Evolutionary conservation across 2,888 invertebrate genomes (phyloP).

Genomic region (Mythimna impura): DNA sequence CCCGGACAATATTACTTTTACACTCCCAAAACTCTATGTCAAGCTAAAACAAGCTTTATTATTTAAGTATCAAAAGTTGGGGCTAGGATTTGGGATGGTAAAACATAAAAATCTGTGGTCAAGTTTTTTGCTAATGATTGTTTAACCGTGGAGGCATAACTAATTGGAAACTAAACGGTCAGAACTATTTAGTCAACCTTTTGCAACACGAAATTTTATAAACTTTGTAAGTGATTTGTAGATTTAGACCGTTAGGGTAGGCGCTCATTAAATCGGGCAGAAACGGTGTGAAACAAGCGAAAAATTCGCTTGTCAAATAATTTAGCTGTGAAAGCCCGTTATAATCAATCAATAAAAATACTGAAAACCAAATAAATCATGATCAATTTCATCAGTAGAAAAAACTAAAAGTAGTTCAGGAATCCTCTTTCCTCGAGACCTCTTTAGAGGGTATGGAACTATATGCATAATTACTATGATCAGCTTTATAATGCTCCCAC

Average conservation of each 20-base stretch:
- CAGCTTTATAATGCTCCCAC: no score
- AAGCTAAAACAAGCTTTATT: slow-evolving; percentile 11
- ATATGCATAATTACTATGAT: no score
- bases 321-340: no score
- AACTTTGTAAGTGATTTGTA: slow-evolving; percentile 36
- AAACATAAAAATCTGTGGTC: background rate
- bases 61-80: background rate
- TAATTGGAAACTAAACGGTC: slow-evolving; percentile 53
- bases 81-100: background rate
- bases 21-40: background rate
- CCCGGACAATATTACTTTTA: background rate
- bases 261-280: slow-evolving; percentile 28
- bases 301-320: slow-evolving; percentile 15
- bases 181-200: slow-evolving; percentile 45
- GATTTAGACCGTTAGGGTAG: slow-evolving; percentile 43
- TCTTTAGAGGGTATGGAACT: no score
- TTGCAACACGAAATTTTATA: slow-evolving; percentile 43
- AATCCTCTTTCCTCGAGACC: no score
- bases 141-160: slow-evolving; percentile 48
- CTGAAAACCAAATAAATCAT: no score
- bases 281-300: slow-evolving; percentile 16
- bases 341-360: no score
- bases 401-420: no score
- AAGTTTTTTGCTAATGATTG: slow-evolving; percentile 53
- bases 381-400: no score